Percentiles rank a stretch among this genome's conserved stretches.
phyloP scores from a whole-genome alignment of 2,888 invertebrate species.

The Lasioglossum pauxillum region DNA sequence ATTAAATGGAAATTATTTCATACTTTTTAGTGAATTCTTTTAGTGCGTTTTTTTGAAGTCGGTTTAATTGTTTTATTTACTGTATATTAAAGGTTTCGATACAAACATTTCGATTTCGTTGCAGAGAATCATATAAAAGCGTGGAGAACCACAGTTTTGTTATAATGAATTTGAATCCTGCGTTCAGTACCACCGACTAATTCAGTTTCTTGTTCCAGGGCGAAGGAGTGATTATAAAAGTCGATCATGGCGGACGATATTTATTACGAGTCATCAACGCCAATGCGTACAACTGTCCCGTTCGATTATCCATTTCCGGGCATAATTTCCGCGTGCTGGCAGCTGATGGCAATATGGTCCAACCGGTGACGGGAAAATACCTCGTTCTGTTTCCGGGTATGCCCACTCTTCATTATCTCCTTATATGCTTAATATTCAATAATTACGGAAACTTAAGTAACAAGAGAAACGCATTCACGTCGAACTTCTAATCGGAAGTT shows the following conservation, averaged over 20 bases:
- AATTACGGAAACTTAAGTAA: neutral
- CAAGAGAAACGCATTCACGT: neutral
- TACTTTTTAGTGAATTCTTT: too few species aligned
- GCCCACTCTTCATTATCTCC: conserved; percentile 20
- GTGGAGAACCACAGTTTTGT: neutral
- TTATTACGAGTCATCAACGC: conserved; percentile 86
- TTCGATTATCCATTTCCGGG: conserved; percentile 84
- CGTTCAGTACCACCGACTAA: neutral
- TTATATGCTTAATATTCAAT: neutral
- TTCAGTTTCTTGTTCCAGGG: conserved; percentile 50
- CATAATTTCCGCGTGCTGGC: conserved; percentile 86
- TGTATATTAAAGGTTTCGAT: too few species aligned
- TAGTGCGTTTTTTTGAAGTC: too few species aligned
- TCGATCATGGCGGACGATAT: conserved; percentile 85
- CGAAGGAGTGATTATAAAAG: conserved; percentile 70
- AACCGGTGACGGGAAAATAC: conserved; percentile 76
- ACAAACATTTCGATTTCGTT: neutral
- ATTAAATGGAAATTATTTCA: too few species aligned
- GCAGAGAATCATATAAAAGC: neutral
- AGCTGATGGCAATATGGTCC: conserved; percentile 86
- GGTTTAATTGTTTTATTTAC: too few species aligned
- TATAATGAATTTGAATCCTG: neutral
- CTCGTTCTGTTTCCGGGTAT: conserved; percentile 54
- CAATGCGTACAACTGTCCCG: conserved; percentile 86
- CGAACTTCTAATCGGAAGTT: neutral